Conservation (phyloP, 1,140 invertebrate species). For the Chymomyza costata region DNA sequence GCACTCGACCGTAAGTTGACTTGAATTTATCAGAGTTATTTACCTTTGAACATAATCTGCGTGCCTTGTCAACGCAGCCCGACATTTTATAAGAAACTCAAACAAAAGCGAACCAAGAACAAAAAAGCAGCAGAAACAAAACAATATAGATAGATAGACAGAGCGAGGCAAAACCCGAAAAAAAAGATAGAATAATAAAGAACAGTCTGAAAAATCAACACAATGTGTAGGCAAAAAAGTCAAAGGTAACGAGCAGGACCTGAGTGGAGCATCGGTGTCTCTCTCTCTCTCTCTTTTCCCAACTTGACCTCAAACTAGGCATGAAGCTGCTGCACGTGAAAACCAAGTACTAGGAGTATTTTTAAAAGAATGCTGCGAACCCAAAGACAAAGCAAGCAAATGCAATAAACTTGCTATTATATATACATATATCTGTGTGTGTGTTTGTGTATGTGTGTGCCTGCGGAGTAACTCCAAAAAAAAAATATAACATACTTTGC, state of each 20-base stretch:
- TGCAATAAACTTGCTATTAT: no score
- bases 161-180: background rate
- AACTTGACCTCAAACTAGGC: no score
- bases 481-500: conserved; percentile 59
- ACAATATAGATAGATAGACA: conserved; percentile 14
- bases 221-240: conserved; percentile 45
- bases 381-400: background rate
- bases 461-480: conserved; percentile 1
- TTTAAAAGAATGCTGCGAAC: no score
- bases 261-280: no score
- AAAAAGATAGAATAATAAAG: conserved; percentile 11
- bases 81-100: conserved; percentile 30
- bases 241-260: no score
- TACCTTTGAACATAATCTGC: conserved; percentile 53
- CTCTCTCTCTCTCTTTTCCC: no score
- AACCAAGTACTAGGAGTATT: no score
- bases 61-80: conserved; percentile 31
- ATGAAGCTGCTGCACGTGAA: no score
- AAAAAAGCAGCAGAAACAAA: conserved; percentile 2
- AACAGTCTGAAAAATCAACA: conserved; percentile 36
- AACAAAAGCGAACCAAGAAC: conserved; percentile 29
- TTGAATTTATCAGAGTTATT: conserved; percentile 42
- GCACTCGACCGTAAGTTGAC: no score
- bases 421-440: no score
- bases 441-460: background rate